Conservation (phyloP, 1,140 invertebrate species). For the Ceratoteleas bidentatus region DNA sequence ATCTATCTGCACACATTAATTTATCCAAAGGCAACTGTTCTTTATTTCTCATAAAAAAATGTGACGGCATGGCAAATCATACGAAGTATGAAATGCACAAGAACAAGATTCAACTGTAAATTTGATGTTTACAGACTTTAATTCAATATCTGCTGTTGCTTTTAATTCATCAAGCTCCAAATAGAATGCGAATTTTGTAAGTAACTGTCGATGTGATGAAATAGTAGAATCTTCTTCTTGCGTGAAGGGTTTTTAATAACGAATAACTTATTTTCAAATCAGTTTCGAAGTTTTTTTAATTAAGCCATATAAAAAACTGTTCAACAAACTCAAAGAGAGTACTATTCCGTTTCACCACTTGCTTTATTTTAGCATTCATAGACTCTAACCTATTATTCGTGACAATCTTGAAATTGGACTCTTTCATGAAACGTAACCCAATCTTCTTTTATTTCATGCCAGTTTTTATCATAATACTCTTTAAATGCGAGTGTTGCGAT, state of each 20-base stretch:
- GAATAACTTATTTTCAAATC: not conserved
- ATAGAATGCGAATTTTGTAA: slow-evolving; percentile 12
- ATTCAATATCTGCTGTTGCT: too few species aligned
- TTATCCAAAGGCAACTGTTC: too few species aligned
- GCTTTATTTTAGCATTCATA: slow-evolving; percentile 17
- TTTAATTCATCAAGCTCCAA: not conserved
- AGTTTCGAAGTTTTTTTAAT: slow-evolving; percentile 8
- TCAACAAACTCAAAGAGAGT: slow-evolving; percentile 6
- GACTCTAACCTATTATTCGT: slow-evolving; percentile 15
- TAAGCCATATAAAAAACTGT: slow-evolving; percentile 23
- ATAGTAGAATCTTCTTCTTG: not conserved
- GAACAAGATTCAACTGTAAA: too few species aligned
- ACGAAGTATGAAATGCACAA: too few species aligned
- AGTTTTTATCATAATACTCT: slow-evolving; percentile 10
- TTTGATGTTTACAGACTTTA: too few species aligned
- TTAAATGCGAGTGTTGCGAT: slow-evolving; percentile 3
- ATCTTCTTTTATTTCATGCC: slow-evolving; percentile 12
- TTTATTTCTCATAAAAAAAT: too few species aligned
- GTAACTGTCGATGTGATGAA: not conserved
- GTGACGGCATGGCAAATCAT: too few species aligned
- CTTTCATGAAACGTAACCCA: slow-evolving; percentile 9
- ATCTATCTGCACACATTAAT: too few species aligned
- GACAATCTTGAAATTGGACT: not conserved
- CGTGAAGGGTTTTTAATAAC: slow-evolving; percentile 4
- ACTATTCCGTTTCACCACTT: slow-evolving; percentile 7